Percentiles rank a stretch among this genome's conserved stretches.
phyloP scores from a whole-genome alignment of 2,888 invertebrate species.

The Ophion ellenae region DNA sequence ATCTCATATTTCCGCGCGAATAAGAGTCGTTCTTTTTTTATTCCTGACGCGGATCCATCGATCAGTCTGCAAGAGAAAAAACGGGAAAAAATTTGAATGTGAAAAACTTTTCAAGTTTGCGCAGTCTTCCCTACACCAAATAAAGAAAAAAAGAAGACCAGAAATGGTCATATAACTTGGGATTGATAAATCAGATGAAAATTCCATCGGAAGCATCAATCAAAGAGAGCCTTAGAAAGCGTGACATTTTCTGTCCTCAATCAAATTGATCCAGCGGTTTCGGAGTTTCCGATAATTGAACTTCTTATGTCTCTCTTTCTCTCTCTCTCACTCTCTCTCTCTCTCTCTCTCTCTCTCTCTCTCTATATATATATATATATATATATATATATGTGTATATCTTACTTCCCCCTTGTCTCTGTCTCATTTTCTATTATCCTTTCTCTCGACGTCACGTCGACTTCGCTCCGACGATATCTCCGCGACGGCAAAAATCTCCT shows the following conservation, averaged over 20 bases:
- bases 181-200: slow-evolving; percentile 36
- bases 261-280: slow-evolving; percentile 40
- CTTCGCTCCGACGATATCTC: slow-evolving; percentile 27
- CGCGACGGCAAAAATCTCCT: slow-evolving; percentile 39
- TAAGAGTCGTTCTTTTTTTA: neutral
- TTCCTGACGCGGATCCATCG: neutral
- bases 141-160: neutral
- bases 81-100: neutral
- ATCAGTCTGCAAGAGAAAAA: neutral
- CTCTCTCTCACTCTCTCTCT: slow-evolving; percentile 2
- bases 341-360: slow-evolving; percentile 1
- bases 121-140: no score
- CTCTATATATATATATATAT: neutral
- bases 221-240: slow-evolving; percentile 30
- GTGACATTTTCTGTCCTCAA: slow-evolving; percentile 34
- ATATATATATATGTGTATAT: no score
- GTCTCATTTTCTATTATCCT: slow-evolving; percentile 43
- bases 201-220: slow-evolving; percentile 42
- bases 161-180: neutral
- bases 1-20: neutral
- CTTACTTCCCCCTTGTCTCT: slow-evolving; percentile 15
- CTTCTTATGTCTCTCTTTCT: slow-evolving; percentile 26
- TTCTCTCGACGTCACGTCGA: slow-evolving; percentile 42
- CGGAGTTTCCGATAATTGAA: slow-evolving; percentile 55
- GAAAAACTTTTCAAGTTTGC: neutral